Evolutionary conservation across 2,888 invertebrate species (phyloP).

Genomic region (Ormyrus nitidulus): DNA sequence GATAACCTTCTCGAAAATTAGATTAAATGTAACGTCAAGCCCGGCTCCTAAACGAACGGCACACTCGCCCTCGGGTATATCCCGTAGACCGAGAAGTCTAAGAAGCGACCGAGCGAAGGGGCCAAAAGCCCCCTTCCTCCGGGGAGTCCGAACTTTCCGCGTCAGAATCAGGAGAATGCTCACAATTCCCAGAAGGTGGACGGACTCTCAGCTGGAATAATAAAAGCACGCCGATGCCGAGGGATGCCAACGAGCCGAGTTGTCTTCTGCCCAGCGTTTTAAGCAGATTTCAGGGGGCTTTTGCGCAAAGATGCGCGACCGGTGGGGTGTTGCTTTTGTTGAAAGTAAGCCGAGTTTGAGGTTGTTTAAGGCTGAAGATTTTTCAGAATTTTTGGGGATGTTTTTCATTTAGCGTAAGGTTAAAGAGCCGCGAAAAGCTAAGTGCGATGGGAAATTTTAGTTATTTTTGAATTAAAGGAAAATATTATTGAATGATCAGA

Average conservation of each 20-base stretch:
- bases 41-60: slow-evolving; percentile 20
- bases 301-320: background rate
- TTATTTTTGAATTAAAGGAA: too few relatives aligned
- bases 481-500: too few relatives aligned
- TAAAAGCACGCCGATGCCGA: background rate
- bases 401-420: too few relatives aligned
- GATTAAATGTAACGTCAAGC: slow-evolving; percentile 44
- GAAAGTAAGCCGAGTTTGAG: too few relatives aligned
- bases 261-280: too few relatives aligned
- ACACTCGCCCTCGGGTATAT: background rate
- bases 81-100: background rate
- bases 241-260: background rate
- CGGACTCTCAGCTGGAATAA: background rate
- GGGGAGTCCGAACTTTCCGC: too few relatives aligned
- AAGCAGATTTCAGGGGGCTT: background rate
- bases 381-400: too few relatives aligned
- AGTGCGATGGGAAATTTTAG: too few relatives aligned
- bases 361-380: too few relatives aligned
- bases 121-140: too few relatives aligned
- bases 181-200: slow-evolving; percentile 39
- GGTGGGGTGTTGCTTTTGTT: background rate
- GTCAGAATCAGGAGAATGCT: slow-evolving; percentile 38
- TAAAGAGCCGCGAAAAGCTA: too few relatives aligned
- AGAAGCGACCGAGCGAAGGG: too few relatives aligned
- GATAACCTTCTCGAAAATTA: slow-evolving; percentile 39